Conservation (phyloP, 2,797 vertebrate genomes). For the Holocentrus rufus region DNA sequence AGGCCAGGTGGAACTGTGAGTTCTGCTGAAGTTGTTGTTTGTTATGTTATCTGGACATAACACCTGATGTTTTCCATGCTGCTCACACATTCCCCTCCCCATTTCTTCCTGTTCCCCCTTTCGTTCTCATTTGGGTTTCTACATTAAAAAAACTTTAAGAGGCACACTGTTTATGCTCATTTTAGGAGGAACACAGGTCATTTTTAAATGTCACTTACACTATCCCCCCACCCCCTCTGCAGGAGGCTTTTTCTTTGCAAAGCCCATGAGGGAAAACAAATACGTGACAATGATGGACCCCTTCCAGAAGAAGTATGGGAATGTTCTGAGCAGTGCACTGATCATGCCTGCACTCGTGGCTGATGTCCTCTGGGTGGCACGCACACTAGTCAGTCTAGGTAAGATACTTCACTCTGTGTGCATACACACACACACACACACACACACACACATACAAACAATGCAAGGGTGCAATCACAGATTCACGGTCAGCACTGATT, state of each 20-base stretch:
- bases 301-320: conserved; percentile 81
- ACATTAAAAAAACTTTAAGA: neutral
- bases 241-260: conserved; percentile 87
- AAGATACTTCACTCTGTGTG: conserved; percentile 39
- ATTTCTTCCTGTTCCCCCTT: conserved; percentile 22
- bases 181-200: too few species aligned
- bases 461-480: too few species aligned
- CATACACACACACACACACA: conserved; percentile 16
- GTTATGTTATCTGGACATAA: conserved; percentile 41
- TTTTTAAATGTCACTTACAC: neutral
- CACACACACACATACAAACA: too few species aligned
- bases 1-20: conserved; percentile 25
- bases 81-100: conserved; percentile 6
- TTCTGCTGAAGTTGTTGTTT: conserved; percentile 40
- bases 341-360: conserved; percentile 75
- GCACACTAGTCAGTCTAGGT: conserved; percentile 80
- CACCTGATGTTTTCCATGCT: conserved; percentile 40
- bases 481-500: neutral
- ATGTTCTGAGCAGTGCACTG: conserved; percentile 81
- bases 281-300: conserved; percentile 89
- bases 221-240: conserved; percentile 8
- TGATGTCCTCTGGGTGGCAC: conserved; percentile 79
- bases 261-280: conserved; percentile 86
- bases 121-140: neutral
- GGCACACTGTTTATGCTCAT: too few species aligned